Percentiles rank a stretch among this genome's conserved stretches.
Conservation (phyloP, 2,113 vertebrate genomes). For the Calidris pugnax region DNA sequence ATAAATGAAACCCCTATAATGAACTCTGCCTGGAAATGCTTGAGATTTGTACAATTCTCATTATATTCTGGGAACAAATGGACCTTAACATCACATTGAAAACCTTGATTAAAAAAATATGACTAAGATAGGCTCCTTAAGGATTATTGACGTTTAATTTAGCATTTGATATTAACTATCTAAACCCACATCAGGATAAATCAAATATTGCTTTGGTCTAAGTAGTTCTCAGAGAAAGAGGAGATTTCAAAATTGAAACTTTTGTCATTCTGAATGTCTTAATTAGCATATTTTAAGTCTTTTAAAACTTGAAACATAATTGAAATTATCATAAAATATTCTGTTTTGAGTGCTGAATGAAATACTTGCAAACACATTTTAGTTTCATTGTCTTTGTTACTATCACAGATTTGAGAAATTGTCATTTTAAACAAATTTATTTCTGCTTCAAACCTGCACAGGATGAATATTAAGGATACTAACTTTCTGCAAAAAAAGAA, state of each 20-base stretch:
- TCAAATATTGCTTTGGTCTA: slow-evolving; percentile 17
- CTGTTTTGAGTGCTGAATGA: background rate
- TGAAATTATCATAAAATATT: background rate
- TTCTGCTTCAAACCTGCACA: background rate
- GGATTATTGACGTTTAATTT: slow-evolving; percentile 37
- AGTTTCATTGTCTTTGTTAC: background rate
- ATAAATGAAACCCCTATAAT: background rate
- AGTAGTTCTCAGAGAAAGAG: background rate
- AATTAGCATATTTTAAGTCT: slow-evolving; percentile 20
- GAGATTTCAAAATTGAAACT: background rate
- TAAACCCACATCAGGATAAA: background rate
- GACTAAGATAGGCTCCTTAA: slow-evolving; percentile 19
- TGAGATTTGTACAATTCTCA: background rate
- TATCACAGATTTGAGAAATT: background rate
- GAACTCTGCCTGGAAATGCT: background rate
- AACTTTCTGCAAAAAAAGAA: background rate
- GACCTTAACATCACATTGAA: background rate
- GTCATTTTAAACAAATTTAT: background rate
- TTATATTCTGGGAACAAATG: slow-evolving; percentile 21
- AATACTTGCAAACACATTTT: background rate
- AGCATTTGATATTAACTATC: slow-evolving; percentile 16
- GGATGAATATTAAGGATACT: background rate
- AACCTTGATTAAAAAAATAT: slow-evolving; percentile 25
- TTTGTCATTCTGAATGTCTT: background rate
- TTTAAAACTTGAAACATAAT: slow-evolving; percentile 10